Conservation (phyloP, 2,797 vertebrate genomes). For the Denticeps clupeoides region DNA sequence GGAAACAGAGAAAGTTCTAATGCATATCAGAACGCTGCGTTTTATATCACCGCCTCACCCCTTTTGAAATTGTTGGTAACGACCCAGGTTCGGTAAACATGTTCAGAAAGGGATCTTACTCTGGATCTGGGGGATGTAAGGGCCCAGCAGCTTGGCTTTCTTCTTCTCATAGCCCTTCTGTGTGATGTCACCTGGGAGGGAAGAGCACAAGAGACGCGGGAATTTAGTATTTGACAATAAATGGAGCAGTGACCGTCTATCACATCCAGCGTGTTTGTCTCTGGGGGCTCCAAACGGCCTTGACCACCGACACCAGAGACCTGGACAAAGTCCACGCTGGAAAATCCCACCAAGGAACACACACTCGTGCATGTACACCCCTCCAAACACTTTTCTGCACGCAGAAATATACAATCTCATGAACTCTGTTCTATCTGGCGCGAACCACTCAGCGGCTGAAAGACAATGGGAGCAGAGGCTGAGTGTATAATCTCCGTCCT, state of each 20-base stretch:
- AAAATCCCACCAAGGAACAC: constrained; percentile 9
- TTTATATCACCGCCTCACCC: too few species aligned
- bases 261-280: neutral
- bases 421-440: neutral
- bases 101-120: too few species aligned
- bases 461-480: too few species aligned
- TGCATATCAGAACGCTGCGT: too few species aligned
- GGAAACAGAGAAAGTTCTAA: too few species aligned
- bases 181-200: constrained; percentile 87
- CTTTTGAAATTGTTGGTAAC: too few species aligned
- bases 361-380: neutral
- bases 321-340: constrained; percentile 11
- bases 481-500: neutral
- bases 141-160: constrained; percentile 81
- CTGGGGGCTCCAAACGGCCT: neutral
- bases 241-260: too few species aligned
- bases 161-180: constrained; percentile 98
- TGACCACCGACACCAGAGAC: constrained; percentile 12
- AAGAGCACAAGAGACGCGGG: constrained; percentile 44
- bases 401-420: neutral
- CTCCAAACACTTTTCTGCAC: neutral
- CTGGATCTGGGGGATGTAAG: constrained; percentile 22
- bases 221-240: too few species aligned
- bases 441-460: constrained; percentile 13
- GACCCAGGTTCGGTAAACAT: too few species aligned